Percentiles rank a stretch among this genome's conserved stretches.
Conservation (phyloP, 2,888 invertebrate species). For the Achlya flavicornis region DNA sequence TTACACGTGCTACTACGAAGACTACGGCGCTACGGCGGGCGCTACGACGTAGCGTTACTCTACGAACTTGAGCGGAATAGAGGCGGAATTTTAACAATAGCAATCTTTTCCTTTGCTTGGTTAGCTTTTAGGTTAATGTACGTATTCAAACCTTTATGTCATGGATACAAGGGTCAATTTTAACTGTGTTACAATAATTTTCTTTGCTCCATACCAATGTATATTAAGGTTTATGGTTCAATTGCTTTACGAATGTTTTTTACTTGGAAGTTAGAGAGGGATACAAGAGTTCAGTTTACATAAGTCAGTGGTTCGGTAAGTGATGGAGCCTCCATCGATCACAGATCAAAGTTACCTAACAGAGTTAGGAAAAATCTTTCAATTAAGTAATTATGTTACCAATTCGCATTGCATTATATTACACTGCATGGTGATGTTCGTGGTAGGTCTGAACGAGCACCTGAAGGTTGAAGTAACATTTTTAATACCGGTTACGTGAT, state of each 20-base stretch:
- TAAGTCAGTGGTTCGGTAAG: background rate
- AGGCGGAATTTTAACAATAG: background rate
- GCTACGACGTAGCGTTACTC: background rate
- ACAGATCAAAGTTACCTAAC: background rate
- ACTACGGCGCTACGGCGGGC: background rate
- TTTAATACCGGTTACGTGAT: constrained; percentile 5
- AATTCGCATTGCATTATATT: constrained; percentile 9
- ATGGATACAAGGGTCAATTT: background rate
- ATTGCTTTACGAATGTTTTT: background rate
- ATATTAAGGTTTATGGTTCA: background rate
- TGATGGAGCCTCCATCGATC: background rate
- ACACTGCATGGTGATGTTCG: background rate
- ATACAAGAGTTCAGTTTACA: background rate
- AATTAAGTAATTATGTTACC: background rate
- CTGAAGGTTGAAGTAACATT: background rate
- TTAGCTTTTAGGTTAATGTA: background rate
- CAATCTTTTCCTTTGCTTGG: background rate
- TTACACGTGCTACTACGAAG: constrained; percentile 2
- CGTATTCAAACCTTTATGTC: background rate
- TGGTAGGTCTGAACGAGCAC: too few species aligned
- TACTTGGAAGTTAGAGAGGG: background rate
- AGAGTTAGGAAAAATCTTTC: background rate
- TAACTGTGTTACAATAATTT: background rate
- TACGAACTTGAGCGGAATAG: background rate
- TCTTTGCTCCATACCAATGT: background rate